phyloP scores from a whole-genome alignment of 1,140 invertebrate species.

The Heterodera carotae region DNA sequence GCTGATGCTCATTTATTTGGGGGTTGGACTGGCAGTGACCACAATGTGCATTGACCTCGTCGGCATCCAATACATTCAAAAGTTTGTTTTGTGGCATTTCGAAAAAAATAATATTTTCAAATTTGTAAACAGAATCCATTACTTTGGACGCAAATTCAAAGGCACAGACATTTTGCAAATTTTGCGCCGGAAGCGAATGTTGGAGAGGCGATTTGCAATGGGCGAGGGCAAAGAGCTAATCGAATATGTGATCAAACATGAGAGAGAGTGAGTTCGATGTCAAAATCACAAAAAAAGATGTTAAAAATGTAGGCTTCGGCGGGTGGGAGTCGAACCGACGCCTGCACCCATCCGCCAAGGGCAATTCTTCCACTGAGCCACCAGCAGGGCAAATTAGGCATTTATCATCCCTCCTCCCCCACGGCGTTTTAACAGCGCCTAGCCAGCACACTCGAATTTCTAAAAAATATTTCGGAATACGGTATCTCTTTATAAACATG shows the following conservation, averaged over 20 bases:
- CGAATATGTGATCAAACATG: slow-evolving; percentile 51
- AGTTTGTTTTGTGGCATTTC: slow-evolving; percentile 9
- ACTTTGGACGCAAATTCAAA: slow-evolving; percentile 65
- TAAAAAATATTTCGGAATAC: too few relatives aligned
- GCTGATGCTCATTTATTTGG: slow-evolving; percentile 63
- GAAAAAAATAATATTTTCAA: background rate
- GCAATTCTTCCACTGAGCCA: too few relatives aligned
- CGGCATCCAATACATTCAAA: slow-evolving; percentile 56
- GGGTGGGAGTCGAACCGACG: too few relatives aligned
- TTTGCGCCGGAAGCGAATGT: slow-evolving; percentile 63
- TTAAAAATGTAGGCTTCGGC: too few relatives aligned
- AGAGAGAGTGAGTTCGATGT: slow-evolving; percentile 24
- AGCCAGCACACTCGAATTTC: too few relatives aligned
- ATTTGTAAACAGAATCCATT: slow-evolving; percentile 59
- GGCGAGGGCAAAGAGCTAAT: slow-evolving; percentile 64
- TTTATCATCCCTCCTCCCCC: too few relatives aligned
- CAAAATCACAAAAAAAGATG: background rate
- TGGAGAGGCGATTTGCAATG: slow-evolving; percentile 62
- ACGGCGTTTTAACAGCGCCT: too few relatives aligned
- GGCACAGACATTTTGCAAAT: slow-evolving; percentile 65
- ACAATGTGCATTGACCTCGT: slow-evolving; percentile 66
- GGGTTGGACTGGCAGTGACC: slow-evolving; percentile 63
- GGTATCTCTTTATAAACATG: too few relatives aligned
- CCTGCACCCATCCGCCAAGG: too few relatives aligned
- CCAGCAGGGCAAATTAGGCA: too few relatives aligned